Evolutionary conservation across 2,888 invertebrate species (phyloP), one percentile per base, ranked within the genome.

Genomic region (Lathronympha strigana): DNA sequence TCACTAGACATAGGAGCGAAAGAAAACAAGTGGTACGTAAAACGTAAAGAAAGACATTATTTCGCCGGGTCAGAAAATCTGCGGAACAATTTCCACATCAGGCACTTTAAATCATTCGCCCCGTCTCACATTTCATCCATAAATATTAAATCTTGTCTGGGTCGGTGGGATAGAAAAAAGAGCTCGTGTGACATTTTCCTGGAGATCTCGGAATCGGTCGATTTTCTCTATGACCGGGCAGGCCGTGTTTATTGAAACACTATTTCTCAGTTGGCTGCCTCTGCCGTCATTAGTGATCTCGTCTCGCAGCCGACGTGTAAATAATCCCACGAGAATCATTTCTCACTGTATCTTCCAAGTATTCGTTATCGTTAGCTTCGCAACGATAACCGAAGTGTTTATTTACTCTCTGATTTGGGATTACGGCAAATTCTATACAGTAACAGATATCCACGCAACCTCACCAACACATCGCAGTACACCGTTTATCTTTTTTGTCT

Each of bases 81-180:
- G 86, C 85, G 86, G 79, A 87, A 86, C 87, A 82, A 88, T 90
- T 91, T 90, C 86, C 88, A 90, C 91, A 87, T 91, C 87, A 87
- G 87, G 87, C 87, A 88, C 86, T 90, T 90, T 89, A 90, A 90
- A 91, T 92, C 91, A 90, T 90, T 76, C 87, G 90, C 90, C 85
- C 80, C 84, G 90, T 85, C 84, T 90, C 88, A 92, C 89, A 89
- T 89, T 90, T 90, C 89, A 87, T 87, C 90, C 87, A 90, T 92
- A 91, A 91, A 91, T 91, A 90, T 90, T 90, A 91, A 91, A 90
- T 88, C 86, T 87, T 84, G 84, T 83, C 84, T 84, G 80, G 84
- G 86, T 82, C 83, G 81, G 79, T 78, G 80, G 81, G 80, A 85
- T 84, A 86, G 86, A 87, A 88, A 86, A 88, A 83, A 84, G 86